Conservation (phyloP, 2,888 invertebrate genomes). For the Drosophila hamatofila region DNA sequence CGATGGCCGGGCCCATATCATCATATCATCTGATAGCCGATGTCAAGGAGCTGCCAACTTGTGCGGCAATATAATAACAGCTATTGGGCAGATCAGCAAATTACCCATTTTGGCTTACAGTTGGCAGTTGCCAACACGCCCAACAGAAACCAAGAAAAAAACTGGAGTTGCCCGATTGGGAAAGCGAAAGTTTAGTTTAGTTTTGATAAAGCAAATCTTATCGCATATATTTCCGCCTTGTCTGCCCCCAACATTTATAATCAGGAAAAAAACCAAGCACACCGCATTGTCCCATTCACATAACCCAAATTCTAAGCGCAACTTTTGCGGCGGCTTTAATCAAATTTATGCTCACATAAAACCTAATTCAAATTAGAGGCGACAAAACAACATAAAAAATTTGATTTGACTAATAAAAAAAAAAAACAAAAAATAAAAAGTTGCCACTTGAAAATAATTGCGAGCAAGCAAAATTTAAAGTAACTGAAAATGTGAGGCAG, state of each 20-base stretch:
- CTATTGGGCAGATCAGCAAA: conserved; percentile 27
- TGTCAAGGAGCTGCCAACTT: conserved; percentile 42
- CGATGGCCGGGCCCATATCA: conserved; percentile 3
- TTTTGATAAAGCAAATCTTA: conserved; percentile 54
- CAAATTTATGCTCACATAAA: conserved; percentile 48
- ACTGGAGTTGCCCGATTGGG: conserved; percentile 19
- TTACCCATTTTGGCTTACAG: conserved; percentile 4
- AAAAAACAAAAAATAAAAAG: conserved; percentile 11
- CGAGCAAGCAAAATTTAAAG: conserved; percentile 1
- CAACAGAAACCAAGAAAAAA: not conserved
- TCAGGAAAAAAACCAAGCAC: not conserved
- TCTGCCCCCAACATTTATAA: not conserved
- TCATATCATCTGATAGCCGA: conserved; percentile 18
- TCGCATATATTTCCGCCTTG: conserved; percentile 34
- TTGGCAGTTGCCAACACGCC: not conserved
- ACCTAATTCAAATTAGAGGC: conserved; percentile 40
- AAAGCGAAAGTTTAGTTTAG: conserved; percentile 68
- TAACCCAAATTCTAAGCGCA: conserved; percentile 57
- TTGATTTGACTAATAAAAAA: conserved; percentile 9
- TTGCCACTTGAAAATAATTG: conserved; percentile 3
- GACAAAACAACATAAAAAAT: conserved; percentile 11
- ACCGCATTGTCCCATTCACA: conserved; percentile 34
- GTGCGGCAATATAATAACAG: conserved; percentile 37
- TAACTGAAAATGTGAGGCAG: conserved; percentile 9
- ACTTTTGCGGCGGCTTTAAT: conserved; percentile 52